Conservation (phyloP, 2,797 vertebrate species). For the Cetoscarus ocellatus region DNA sequence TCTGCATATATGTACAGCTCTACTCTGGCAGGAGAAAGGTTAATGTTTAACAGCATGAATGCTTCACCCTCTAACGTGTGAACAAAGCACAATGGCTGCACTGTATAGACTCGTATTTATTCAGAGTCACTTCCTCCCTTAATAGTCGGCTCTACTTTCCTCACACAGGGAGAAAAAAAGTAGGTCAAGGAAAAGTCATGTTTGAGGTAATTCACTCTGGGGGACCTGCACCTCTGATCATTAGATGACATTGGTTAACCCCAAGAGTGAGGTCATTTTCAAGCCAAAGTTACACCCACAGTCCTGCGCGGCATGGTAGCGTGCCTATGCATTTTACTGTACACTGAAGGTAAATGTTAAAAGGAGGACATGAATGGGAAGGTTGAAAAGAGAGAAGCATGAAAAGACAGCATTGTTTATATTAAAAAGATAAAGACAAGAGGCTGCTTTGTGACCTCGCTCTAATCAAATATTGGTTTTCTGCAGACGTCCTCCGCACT, state of each 20-base stretch:
- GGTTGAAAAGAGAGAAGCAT: conserved; percentile 30
- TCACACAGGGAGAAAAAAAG: conserved; percentile 67
- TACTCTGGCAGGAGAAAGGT: conserved; percentile 39
- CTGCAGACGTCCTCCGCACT: conserved; percentile 21
- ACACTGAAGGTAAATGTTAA: conserved; percentile 19
- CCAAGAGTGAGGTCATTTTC: conserved; percentile 81
- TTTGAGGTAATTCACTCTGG: conserved; percentile 86
- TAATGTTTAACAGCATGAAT: conserved; percentile 84
- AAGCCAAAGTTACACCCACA: conserved; percentile 70
- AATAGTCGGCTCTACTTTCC: conserved; percentile 83
- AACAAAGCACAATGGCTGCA: conserved; percentile 87
- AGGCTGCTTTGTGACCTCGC: conserved; percentile 29
- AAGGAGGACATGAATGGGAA: conserved; percentile 36
- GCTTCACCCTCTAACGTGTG: conserved; percentile 78
- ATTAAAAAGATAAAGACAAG: conserved; percentile 1
- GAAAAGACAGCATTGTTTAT: conserved; percentile 44
- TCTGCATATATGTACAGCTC: no score
- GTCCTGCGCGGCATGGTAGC: conserved; percentile 26
- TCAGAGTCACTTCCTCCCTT: conserved; percentile 86
- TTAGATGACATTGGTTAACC: conserved; percentile 85
- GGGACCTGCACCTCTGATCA: conserved; percentile 79
- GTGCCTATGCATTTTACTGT: conserved; percentile 50
- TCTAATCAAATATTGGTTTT: conserved; percentile 62
- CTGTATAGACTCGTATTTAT: conserved; percentile 85
- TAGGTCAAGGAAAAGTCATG: conserved; percentile 87